Evolutionary conservation across 2,888 invertebrate genomes (phyloP), one percentile per base, ranked within the genome.

Genomic region (Xestia ashworthii): DNA sequence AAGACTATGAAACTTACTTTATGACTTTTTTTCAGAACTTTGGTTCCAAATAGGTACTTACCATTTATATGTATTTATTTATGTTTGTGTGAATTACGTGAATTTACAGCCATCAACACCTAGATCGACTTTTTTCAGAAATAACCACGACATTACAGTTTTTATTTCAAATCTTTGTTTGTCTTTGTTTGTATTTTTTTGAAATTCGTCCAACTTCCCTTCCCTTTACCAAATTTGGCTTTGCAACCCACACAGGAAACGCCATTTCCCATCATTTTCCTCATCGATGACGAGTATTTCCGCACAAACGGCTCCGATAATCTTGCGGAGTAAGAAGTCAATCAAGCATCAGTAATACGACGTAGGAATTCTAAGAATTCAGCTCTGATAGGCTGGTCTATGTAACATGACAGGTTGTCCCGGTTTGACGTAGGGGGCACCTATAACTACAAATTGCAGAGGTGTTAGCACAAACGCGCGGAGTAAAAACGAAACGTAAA

Each of bases 401-500:
- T n/a, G 76, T 85, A 48, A 82, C 68, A 76, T 76, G 84, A 70
- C 84, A 84, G 66, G 66, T 80, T 82, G 53, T 81, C 82, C 82
- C 76, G 85, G 69, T 81, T 53, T 44, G 32, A 46, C n/a, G 19
- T 41, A 55, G n/a, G 64, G 44, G 53, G 19, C 14, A 41, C 38
- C 50, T 53, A 25, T 44, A 58, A 12, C 38, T 64, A 68, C 53
- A 75, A 46, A 71, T 64, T 76, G 58, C 46, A 32, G 82, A 65
- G 44, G n/a, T 44, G n/a, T n/a, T 44, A n/a, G 1, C 44, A 16
- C 44, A 8, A 65, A 25, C n/a, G 14, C n/a, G n/a, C n/a, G 44
- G n/a, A 25, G 44, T 8, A 65, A n/a, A 64, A 64, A 41, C n/a
- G 32, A 16, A 60, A 44, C 44, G 44, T 44, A 65, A 64, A 44